Evolutionary conservation across 2,888 invertebrate genomes (phyloP), one percentile per base, ranked within the genome.

Genomic region (Malthinus flaveolus): DNA sequence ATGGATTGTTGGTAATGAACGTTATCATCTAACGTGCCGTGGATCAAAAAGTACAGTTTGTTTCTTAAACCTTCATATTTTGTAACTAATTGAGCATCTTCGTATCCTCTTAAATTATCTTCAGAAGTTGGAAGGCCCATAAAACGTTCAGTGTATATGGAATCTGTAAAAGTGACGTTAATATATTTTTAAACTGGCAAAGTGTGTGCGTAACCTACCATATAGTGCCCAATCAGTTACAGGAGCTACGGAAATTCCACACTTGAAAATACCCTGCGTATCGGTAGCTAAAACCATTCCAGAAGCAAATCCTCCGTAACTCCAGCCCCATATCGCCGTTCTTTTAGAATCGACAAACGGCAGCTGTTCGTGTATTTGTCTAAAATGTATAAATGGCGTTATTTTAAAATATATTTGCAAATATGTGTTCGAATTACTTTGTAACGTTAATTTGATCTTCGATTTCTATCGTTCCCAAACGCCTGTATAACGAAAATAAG

Each of bases 251-350:
- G 96, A 91, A 52, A 94, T 90, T 1, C 95, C 98, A 76, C 98
- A 98, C 68, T 91, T 89, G 82, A 97, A 97, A 31, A 92, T 86
- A 44, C 83, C 80, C 0, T 84, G 82, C 0, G 79, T 79, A 64
- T 95, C 95, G 42, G 85, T 85, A 0, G 93, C 94, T 61, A 97
- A 81, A 1, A 90, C 91, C 82, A 95, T 88, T 3, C 92, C 91
- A 1, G 96, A 87, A 0, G 94, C 92, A 78, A 94, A 97, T 1
- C 97, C 98, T 9, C 98, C 98, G 78, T 97, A 98, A 69, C 96
- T 96, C 97, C 97, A 97, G 52, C 98, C 98, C 96, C 96, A 97
- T 71, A 98, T 95, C 45, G 93, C 96, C 0, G 93, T 91, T 68
- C 89, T 87, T 49, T 85, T 84, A 2, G 82, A 78, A 79, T 97